Conservation (phyloP, 2,113 vertebrate genomes). For the Percopsis transmontana region DNA sequence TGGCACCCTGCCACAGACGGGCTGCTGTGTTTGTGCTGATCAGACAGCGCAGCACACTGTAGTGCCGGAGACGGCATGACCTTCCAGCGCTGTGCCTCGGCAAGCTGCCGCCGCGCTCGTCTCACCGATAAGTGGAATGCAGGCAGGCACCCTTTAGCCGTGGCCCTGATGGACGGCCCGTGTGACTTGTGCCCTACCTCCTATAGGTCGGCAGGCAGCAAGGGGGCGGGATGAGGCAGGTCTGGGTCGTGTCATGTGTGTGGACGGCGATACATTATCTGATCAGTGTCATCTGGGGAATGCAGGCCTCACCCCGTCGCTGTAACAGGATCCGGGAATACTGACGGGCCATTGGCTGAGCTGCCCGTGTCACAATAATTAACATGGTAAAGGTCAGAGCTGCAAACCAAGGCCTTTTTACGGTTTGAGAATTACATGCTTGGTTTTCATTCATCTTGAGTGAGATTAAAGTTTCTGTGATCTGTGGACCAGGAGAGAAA, state of each 20-base stretch:
- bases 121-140: too few species aligned
- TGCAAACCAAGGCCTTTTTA: conserved; percentile 40
- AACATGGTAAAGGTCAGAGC: conserved; percentile 39
- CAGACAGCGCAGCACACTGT: conserved; percentile 59
- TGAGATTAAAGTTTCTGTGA: too few species aligned
- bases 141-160: not conserved
- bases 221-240: not conserved
- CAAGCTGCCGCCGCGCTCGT: conserved; percentile 55
- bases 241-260: conserved; percentile 7
- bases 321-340: conserved; percentile 61
- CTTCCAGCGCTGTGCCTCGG: conserved; percentile 60
- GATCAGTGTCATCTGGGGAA: conserved; percentile 66
- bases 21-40: conserved; percentile 62
- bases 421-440: too few species aligned
- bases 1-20: conserved; percentile 64
- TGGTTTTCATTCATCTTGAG: too few species aligned
- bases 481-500: too few species aligned
- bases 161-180: conserved; percentile 14
- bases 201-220: conserved; percentile 32
- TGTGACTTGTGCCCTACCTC: conserved; percentile 29
- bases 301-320: conserved; percentile 60
- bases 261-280: conserved; percentile 49
- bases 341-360: conserved; percentile 21
- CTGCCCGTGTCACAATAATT: conserved; percentile 23
- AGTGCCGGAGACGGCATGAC: conserved; percentile 63